Evolutionary conservation across 1,140 invertebrate species (phyloP).

Genomic region (Artemia franciscana): DNA sequence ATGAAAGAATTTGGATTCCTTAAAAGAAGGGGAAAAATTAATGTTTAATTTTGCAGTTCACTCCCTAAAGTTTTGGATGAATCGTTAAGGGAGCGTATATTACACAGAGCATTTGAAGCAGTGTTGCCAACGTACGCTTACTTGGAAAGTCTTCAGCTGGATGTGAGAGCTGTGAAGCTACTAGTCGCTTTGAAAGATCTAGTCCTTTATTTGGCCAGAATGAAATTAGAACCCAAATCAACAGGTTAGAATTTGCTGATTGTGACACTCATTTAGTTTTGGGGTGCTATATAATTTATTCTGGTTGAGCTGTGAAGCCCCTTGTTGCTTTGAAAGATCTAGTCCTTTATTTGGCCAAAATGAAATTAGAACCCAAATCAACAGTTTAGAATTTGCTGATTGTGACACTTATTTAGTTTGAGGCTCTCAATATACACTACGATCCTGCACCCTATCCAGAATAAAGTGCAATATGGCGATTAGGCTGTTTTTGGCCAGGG

Average conservation of each 20-base stretch:
- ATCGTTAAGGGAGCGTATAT: not conserved
- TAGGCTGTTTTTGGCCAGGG: too few species aligned
- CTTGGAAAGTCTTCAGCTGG: not conserved
- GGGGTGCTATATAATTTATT: too few species aligned
- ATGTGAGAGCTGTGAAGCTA: not conserved
- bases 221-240: not conserved
- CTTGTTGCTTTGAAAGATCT: not conserved
- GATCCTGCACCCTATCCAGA: too few species aligned
- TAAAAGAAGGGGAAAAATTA: too few species aligned
- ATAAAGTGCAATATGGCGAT: too few species aligned
- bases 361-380: not conserved
- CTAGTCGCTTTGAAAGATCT: not conserved
- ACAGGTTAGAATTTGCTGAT: too few species aligned
- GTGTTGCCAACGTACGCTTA: not conserved
- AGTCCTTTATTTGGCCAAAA: not conserved
- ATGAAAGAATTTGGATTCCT: too few species aligned
- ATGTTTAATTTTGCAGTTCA: not conserved
- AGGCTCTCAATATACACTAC: too few species aligned
- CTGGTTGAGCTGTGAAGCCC: not conserved
- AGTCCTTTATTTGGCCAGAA: not conserved
- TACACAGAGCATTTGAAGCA: not conserved
- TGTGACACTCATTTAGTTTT: too few species aligned
- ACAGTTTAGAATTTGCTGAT: too few species aligned
- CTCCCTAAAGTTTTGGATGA: not conserved
- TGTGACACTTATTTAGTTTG: too few species aligned